Evolutionary conservation across 2,113 vertebrate genomes (phyloP).

Genomic region (Odontophorus gujanensis): DNA sequence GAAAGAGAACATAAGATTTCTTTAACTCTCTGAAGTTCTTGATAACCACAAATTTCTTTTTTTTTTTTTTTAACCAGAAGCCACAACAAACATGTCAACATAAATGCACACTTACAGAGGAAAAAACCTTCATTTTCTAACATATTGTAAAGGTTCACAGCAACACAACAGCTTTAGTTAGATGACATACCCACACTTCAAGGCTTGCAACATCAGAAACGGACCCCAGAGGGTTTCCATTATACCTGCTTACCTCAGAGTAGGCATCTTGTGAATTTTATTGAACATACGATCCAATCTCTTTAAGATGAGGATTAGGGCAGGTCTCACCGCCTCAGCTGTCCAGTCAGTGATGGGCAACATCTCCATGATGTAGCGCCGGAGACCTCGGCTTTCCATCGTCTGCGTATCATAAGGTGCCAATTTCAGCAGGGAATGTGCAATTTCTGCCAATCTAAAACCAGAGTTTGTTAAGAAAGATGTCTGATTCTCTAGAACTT

Average conservation of each 20-base stretch:
- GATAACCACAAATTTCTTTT: conserved; percentile 17
- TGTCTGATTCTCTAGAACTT: neutral
- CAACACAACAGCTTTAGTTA: neutral
- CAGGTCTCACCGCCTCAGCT: conserved; percentile 93
- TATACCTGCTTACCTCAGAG: conserved; percentile 90
- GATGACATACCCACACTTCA: conserved; percentile 63
- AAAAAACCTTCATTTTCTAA: neutral
- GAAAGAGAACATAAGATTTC: neutral
- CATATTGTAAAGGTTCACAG: neutral
- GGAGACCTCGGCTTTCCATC: conserved; percentile 96
- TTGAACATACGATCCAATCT: conserved; percentile 99
- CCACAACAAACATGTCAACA: conserved; percentile 15
- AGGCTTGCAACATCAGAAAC: conserved; percentile 64
- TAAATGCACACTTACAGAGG: conserved; percentile 36
- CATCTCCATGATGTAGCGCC: conserved; percentile 98
- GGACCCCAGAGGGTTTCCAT: conserved; percentile 35
- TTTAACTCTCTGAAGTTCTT: neutral
- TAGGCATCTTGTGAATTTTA: conserved; percentile 99
- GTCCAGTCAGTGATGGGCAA: conserved; percentile 98
- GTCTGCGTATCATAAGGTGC: conserved; percentile 97
- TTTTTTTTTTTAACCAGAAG: conserved; percentile 28
- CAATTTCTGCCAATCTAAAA: conserved; percentile 93
- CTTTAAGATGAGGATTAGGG: conserved; percentile 98
- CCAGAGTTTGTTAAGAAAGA: neutral
- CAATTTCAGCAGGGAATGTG: conserved; percentile 95